phyloP scores from a whole-genome alignment of 2,888 invertebrate species.

The Nezara viridula region DNA sequence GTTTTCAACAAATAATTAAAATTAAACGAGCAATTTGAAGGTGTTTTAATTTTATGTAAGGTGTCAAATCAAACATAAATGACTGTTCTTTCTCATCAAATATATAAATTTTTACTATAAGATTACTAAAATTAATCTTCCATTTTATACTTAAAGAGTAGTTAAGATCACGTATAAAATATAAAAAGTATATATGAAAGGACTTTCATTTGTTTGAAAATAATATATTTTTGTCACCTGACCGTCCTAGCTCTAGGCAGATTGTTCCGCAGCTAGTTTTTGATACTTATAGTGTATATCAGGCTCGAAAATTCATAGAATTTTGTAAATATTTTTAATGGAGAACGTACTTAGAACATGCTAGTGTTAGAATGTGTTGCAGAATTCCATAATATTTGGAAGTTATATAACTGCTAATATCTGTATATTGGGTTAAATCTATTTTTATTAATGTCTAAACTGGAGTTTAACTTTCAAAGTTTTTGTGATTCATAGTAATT shows the following conservation, averaged over 20 bases:
- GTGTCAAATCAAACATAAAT: conserved; percentile 51
- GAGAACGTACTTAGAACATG: conserved; percentile 45
- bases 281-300: conserved; percentile 8
- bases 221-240: conserved; percentile 22
- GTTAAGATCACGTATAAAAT: not conserved
- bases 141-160: not conserved
- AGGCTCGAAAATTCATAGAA: conserved; percentile 50
- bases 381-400: conserved; percentile 24
- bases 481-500: not conserved
- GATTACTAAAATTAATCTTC: conserved; percentile 4
- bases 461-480: not conserved
- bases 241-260: conserved; percentile 39
- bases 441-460: conserved; percentile 29
- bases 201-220: conserved; percentile 46
- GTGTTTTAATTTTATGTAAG: conserved; percentile 40
- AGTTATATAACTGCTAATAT: conserved; percentile 41
- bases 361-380: conserved; percentile 42
- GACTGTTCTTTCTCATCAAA: conserved; percentile 49
- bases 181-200: not conserved
- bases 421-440: conserved; percentile 35
- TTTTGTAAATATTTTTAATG: conserved; percentile 56
- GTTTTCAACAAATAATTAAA: not conserved
- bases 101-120: not conserved
- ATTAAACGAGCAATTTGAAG: not conserved
- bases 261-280: conserved; percentile 52